phyloP scores from a whole-genome alignment of 2,797 vertebrate species.

The Discoglossus pictus region DNA sequence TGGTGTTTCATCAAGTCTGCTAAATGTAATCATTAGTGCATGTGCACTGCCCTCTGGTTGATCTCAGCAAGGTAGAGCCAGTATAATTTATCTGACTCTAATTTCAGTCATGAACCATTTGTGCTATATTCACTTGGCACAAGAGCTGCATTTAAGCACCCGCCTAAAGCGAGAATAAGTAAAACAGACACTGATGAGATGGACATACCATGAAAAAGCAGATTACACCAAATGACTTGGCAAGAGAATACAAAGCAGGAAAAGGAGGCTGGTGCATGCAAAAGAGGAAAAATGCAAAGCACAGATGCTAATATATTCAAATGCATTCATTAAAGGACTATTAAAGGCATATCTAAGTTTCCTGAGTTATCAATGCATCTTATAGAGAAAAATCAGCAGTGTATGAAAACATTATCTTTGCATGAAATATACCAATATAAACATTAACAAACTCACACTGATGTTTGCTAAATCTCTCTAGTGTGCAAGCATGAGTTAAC shows the following conservation, averaged over 20 bases:
- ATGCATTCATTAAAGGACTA: too few relatives aligned
- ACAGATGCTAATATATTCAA: too few relatives aligned
- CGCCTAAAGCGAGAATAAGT: conserved; percentile 21
- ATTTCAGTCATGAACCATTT: conserved; percentile 35
- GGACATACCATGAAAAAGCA: conserved; percentile 25
- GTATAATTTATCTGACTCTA: conserved; percentile 21
- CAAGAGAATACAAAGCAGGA: conserved; percentile 21
- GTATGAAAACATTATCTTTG: too few relatives aligned
- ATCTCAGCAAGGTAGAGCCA: conserved; percentile 8
- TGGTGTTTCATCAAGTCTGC: conserved; percentile 34
- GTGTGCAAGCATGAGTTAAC: too few relatives aligned
- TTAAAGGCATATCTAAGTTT: too few relatives aligned
- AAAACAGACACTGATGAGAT: conserved; percentile 19
- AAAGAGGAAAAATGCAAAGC: not conserved
- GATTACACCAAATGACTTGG: conserved; percentile 12
- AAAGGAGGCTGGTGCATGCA: too few relatives aligned
- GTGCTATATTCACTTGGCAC: conserved; percentile 11
- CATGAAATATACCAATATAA: too few relatives aligned
- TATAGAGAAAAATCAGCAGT: too few relatives aligned
- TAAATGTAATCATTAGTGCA: conserved; percentile 29
- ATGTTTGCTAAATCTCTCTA: too few relatives aligned
- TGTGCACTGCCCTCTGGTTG: conserved; percentile 11
- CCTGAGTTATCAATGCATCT: too few relatives aligned
- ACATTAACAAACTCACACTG: too few relatives aligned
- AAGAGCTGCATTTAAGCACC: conserved; percentile 22